phyloP scores from a whole-genome alignment of 1,140 invertebrate genomes.

The Monomorium pharaonis region DNA sequence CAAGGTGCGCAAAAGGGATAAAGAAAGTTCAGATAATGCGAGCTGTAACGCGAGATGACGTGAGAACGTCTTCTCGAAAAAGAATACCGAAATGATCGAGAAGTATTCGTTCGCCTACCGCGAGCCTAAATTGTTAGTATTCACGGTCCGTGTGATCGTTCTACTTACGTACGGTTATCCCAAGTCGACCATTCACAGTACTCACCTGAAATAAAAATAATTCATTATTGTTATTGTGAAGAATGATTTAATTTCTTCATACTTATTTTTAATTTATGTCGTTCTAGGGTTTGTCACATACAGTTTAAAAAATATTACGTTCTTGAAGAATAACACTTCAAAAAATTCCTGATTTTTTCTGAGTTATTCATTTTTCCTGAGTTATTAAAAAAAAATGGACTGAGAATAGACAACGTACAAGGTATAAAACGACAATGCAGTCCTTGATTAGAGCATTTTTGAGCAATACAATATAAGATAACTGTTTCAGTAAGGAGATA shows the following conservation, averaged over 20 bases:
- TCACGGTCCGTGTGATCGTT: neutral
- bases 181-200: neutral
- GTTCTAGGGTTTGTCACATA: neutral
- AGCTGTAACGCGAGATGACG: conserved; percentile 63
- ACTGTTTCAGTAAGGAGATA: too few species aligned
- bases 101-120: conserved; percentile 5
- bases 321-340: too few species aligned
- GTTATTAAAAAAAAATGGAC: too few species aligned
- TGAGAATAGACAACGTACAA: too few species aligned
- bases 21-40: conserved; percentile 55
- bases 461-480: too few species aligned
- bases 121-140: neutral
- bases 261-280: neutral
- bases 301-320: too few species aligned
- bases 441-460: too few species aligned
- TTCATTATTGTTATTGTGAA: neutral
- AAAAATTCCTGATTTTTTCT: too few species aligned
- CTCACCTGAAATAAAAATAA: conserved; percentile 64
- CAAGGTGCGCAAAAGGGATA: conserved; percentile 30
- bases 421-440: too few species aligned
- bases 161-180: neutral
- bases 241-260: neutral
- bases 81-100: conserved; percentile 27
- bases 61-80: conserved; percentile 67
- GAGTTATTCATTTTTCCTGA: too few species aligned